These are phyloP conservation scores for Oligia latruncula DNA, from an alignment of 2,888 invertebrate species.

Conservation along the genomic window DNA sequence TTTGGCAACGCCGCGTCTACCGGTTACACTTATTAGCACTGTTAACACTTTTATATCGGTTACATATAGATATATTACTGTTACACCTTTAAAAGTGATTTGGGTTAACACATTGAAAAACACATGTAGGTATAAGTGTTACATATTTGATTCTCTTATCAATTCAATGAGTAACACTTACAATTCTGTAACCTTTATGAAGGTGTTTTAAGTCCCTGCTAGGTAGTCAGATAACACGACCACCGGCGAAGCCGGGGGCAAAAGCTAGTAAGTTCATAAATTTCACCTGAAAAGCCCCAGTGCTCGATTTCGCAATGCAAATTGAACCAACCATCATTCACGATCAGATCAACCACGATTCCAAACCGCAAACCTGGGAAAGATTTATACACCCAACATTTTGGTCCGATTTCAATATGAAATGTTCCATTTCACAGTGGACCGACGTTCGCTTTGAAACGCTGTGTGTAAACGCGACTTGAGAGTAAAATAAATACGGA, in stretches of 20 bases:
- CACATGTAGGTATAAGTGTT: too few relatives aligned
- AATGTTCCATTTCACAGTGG: constrained; percentile 56
- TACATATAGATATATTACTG: too few relatives aligned
- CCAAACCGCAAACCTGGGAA: constrained; percentile 60
- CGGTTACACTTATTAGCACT: too few relatives aligned
- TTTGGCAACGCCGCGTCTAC: too few relatives aligned
- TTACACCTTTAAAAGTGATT: too few relatives aligned
- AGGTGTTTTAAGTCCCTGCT: too few relatives aligned
- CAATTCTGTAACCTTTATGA: too few relatives aligned
- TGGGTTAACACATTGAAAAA: too few relatives aligned
- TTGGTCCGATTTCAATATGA: constrained; percentile 64
- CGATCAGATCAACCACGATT: constrained; percentile 69
- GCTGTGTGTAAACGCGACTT: constrained; percentile 40
- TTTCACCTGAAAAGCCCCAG: constrained; percentile 65
- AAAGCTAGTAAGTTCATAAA: constrained; percentile 47
- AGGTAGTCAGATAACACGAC: not conserved
- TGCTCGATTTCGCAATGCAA: constrained; percentile 63
- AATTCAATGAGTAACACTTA: too few relatives aligned
- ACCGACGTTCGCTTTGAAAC: constrained; percentile 40
- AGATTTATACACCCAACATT: constrained; percentile 65
- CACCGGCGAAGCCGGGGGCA: not conserved
- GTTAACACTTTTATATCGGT: too few relatives aligned
- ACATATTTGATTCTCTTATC: too few relatives aligned
- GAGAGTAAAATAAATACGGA: constrained; percentile 40
- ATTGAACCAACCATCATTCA: constrained; percentile 61